Conservation (phyloP, 2,888 invertebrate species). For the Phragmatobia fuliginosa region DNA sequence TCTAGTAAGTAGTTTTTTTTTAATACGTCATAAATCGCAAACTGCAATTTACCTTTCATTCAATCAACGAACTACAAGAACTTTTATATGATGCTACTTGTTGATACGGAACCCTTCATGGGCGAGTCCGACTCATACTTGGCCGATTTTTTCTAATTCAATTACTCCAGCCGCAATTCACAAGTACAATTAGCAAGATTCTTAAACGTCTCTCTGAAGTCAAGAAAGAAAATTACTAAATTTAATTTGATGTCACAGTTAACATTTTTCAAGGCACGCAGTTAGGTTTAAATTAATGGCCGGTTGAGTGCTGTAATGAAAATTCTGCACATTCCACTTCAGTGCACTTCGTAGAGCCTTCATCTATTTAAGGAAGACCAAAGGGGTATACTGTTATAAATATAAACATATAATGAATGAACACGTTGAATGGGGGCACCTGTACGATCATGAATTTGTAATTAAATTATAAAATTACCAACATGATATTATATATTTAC, state of each 20-base stretch:
- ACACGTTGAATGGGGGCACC: slow-evolving; percentile 5
- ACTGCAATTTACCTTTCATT: too few species aligned
- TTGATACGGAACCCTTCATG: too few species aligned
- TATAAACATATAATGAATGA: slow-evolving; percentile 15
- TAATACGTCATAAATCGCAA: too few species aligned
- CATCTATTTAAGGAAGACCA: slow-evolving; percentile 24
- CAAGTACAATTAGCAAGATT: background rate
- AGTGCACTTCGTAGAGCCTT: slow-evolving; percentile 27
- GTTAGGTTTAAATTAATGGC: slow-evolving; percentile 30
- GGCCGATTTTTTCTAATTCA: background rate
- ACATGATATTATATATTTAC: background rate
- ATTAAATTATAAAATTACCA: background rate
- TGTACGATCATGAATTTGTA: background rate
- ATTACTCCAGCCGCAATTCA: background rate
- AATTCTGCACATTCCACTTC: slow-evolving; percentile 36
- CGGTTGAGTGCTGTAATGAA: slow-evolving; percentile 41
- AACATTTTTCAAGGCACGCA: slow-evolving; percentile 21
- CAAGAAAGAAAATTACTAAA: slow-evolving; percentile 4
- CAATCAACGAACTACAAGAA: too few species aligned
- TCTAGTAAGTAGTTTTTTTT: too few species aligned
- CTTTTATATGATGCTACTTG: too few species aligned
- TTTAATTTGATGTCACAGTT: slow-evolving; percentile 10
- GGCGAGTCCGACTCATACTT: too few species aligned
- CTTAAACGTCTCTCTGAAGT: background rate
- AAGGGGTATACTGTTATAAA: slow-evolving; percentile 19